Percentiles rank a stretch among this genome's conserved stretches.
Evolutionary conservation across 2,797 vertebrate genomes (phyloP).

Genomic region (Chelonia mydas): DNA sequence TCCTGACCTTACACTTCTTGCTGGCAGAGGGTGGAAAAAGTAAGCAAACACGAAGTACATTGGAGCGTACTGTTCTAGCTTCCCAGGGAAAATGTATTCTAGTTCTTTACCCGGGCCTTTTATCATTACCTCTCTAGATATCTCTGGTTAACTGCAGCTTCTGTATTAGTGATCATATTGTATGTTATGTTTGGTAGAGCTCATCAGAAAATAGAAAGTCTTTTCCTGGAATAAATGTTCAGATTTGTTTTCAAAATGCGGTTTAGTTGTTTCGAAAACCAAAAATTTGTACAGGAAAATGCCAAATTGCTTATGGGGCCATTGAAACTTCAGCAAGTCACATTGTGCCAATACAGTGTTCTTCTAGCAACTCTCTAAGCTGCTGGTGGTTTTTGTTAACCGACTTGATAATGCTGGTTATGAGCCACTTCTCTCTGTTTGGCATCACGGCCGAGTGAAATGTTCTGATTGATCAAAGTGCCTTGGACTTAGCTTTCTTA

Average conservation of each 20-base stretch:
- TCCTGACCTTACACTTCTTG: not conserved
- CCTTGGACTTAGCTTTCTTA: not conserved
- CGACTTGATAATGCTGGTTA: not conserved
- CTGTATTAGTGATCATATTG: not conserved
- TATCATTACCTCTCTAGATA: not conserved
- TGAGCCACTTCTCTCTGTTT: not conserved
- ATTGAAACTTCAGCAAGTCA: not conserved
- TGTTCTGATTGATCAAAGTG: not conserved
- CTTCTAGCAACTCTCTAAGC: not conserved
- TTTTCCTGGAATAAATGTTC: accelerated
- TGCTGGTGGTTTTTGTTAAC: not conserved
- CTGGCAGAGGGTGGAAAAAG: not conserved
- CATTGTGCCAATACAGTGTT: not conserved
- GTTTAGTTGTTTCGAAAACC: not conserved
- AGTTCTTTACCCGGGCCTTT: not conserved
- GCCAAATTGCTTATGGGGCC: not conserved
- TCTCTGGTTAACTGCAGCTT: not conserved
- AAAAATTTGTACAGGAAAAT: not conserved
- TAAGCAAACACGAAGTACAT: not conserved
- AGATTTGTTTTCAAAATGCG: not conserved
- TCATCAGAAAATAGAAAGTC: not conserved
- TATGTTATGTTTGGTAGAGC: accelerated
- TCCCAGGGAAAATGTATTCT: not conserved
- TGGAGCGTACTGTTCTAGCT: not conserved
- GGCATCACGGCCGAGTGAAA: not conserved